A percentile compares a stretch with the other conserved stretches of the same genome.
phyloP scores from a whole-genome alignment of 1,140 invertebrate species.

The Nephila pilipes region DNA sequence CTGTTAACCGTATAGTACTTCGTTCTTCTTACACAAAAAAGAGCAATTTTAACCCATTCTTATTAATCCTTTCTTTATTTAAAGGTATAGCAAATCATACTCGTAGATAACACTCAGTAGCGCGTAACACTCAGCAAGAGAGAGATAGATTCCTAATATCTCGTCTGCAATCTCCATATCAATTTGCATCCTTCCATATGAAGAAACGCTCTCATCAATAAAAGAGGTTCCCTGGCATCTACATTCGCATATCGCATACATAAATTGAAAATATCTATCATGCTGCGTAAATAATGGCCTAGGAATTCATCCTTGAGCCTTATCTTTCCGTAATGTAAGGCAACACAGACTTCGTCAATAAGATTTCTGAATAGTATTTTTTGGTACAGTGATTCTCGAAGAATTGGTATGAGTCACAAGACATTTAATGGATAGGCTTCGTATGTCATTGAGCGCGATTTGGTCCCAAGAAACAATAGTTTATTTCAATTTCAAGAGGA shows the following conservation, averaged over 20 bases:
- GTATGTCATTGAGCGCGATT: too few relatives aligned
- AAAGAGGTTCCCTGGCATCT: not conserved
- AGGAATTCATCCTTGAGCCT: not conserved
- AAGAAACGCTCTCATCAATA: constrained; percentile 20
- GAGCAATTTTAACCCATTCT: too few relatives aligned
- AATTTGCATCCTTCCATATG: constrained; percentile 15
- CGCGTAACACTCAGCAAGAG: not conserved
- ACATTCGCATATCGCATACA: constrained; percentile 29
- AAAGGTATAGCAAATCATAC: too few relatives aligned
- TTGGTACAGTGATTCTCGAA: not conserved
- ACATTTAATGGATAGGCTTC: too few relatives aligned
- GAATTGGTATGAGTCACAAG: not conserved
- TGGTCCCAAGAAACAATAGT: too few relatives aligned
- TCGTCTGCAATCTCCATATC: constrained; percentile 50
- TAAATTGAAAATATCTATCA: constrained; percentile 50
- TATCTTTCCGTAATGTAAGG: not conserved
- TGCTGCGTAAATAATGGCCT: constrained; percentile 33
- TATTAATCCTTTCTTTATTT: too few relatives aligned
- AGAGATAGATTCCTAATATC: not conserved
- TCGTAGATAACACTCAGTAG: not conserved
- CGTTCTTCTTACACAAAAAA: too few relatives aligned
- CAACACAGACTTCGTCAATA: not conserved
- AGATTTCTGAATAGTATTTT: not conserved
- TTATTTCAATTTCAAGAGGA: too few relatives aligned
- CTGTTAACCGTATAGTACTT: too few relatives aligned